phyloP scores from a whole-genome alignment of 2,797 vertebrate genomes.

The Mycteria americana region DNA sequence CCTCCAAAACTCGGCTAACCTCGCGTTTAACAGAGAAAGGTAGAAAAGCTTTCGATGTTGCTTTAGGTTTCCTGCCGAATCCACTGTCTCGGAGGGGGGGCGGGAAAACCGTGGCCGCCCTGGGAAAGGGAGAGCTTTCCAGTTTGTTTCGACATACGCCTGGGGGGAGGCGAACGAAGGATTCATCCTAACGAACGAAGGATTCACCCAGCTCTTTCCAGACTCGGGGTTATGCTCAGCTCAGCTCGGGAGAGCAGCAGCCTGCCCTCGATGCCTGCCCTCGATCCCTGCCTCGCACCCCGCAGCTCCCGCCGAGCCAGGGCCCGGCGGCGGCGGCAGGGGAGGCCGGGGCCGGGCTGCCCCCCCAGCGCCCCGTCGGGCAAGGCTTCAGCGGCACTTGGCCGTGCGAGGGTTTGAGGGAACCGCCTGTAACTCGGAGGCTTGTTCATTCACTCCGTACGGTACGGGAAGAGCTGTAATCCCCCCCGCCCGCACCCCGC shows the following conservation, averaged over 20 bases:
- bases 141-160: neutral
- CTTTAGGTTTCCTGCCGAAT: neutral
- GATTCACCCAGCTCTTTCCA: neutral
- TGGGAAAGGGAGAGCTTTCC: neutral
- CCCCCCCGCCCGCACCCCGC: rapidly evolving
- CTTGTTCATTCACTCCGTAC: neutral
- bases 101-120: neutral
- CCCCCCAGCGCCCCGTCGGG: neutral
- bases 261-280: neutral
- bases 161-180: neutral
- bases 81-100: rapidly evolving
- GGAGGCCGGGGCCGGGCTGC: neutral
- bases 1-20: neutral
- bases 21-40: neutral
- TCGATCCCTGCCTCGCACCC: neutral
- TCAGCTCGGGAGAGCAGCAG: neutral
- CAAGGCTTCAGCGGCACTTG: neutral
- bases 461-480: neutral
- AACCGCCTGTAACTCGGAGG: neutral
- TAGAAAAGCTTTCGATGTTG: neutral
- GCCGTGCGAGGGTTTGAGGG: neutral
- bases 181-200: neutral
- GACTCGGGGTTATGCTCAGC: neutral
- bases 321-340: neutral
- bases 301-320: neutral